Conservation (phyloP, 2,888 invertebrate species). For the Asteroscopus sphinx region DNA sequence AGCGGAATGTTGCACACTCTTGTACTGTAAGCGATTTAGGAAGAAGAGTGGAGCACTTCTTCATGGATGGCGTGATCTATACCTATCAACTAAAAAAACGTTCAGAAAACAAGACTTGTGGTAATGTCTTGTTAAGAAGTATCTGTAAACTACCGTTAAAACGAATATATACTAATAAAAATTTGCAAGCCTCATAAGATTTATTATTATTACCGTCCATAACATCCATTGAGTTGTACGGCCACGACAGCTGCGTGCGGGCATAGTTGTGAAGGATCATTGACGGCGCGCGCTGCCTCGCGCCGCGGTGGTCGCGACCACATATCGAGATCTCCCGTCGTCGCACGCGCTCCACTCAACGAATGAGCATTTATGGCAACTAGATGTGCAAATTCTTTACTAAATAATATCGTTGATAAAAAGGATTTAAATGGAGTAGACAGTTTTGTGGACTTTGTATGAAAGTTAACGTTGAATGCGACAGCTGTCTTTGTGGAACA, state of each 20-base stretch:
- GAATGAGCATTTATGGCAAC: constrained; percentile 51
- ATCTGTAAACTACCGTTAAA: no score
- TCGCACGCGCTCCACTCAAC: constrained; percentile 63
- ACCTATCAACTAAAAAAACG: no score
- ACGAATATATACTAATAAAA: background rate
- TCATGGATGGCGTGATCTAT: no score
- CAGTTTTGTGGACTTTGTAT: constrained; percentile 12
- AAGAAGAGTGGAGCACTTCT: no score
- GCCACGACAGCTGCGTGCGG: constrained; percentile 50
- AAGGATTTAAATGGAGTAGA: constrained; percentile 35
- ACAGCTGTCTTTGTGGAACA: constrained; percentile 20
- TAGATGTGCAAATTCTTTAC: constrained; percentile 55
- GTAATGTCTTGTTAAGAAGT: no score
- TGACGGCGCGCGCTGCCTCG: constrained; percentile 52
- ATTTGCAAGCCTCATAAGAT: constrained; percentile 16
- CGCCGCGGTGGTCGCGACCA: constrained; percentile 66
- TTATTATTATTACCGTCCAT: constrained; percentile 50
- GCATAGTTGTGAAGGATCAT: constrained; percentile 64
- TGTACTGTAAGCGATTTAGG: no score
- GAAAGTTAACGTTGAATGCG: constrained; percentile 13
- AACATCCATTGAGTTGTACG: constrained; percentile 47
- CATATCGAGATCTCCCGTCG: constrained; percentile 67
- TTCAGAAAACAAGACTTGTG: no score
- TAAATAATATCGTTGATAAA: constrained; percentile 53
- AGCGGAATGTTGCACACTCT: no score